Percentiles rank a stretch among this genome's conserved stretches.
Evolutionary conservation across 2,113 vertebrate genomes (phyloP).

Genomic region (Gila orcuttii): DNA sequence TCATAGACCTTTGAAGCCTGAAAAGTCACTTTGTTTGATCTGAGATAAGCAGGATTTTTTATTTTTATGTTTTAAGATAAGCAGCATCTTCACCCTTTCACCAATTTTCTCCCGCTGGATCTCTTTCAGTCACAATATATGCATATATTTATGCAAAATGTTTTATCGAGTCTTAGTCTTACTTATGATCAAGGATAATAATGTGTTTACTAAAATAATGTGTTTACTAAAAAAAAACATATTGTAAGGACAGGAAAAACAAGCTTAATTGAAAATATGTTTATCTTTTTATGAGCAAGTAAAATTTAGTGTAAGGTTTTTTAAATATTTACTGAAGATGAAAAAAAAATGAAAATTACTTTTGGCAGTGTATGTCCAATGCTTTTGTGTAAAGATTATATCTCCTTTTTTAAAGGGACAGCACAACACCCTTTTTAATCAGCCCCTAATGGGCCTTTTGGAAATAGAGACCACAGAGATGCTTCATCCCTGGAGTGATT

Average conservation of each 20-base stretch:
- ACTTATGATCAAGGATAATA: too few relatives aligned
- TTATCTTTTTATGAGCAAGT: too few relatives aligned
- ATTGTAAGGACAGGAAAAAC: too few relatives aligned
- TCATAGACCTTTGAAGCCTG: neutral
- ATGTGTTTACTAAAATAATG: too few relatives aligned
- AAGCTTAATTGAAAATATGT: too few relatives aligned
- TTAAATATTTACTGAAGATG: too few relatives aligned
- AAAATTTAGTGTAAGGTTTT: too few relatives aligned
- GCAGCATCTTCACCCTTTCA: neutral
- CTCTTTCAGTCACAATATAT: neutral
- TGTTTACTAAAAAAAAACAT: too few relatives aligned
- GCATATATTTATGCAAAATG: neutral
- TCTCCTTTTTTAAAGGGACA: constrained; percentile 12
- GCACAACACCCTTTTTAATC: constrained; percentile 36
- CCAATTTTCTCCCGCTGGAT: neutral
- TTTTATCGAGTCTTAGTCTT: too few relatives aligned
- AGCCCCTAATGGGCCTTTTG: constrained; percentile 27
- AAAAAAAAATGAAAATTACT: neutral
- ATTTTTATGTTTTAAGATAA: neutral
- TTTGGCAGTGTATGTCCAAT: neutral
- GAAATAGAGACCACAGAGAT: constrained; percentile 16
- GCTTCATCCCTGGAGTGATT: constrained; percentile 21
- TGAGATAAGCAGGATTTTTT: neutral
- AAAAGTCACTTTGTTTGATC: neutral
- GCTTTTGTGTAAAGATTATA: neutral